Evolutionary conservation across 2,113 vertebrate genomes (phyloP).

Genomic region (Poeciliopsis retropinna): DNA sequence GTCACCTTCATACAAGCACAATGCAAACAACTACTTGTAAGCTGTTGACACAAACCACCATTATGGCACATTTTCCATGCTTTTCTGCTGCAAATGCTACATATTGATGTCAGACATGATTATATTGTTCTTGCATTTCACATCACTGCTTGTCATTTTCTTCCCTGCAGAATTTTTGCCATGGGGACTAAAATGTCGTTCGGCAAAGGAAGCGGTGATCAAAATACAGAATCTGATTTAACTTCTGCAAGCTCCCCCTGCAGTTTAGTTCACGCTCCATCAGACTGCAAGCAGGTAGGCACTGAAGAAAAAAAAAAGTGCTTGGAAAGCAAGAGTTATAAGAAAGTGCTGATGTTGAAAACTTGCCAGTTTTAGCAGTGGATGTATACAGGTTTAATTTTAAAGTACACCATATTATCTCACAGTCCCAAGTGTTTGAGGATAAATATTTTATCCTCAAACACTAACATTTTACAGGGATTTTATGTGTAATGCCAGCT

Average conservation of each 20-base stretch:
- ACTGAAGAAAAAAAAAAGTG: conserved; percentile 10
- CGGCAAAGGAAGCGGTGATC: conserved; percentile 64
- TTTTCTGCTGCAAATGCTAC: neutral
- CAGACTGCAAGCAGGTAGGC: conserved; percentile 68
- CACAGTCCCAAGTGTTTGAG: neutral
- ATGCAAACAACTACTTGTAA: neutral
- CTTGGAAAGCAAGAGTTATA: neutral
- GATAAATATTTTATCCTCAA: no score
- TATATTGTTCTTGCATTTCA: conserved; percentile 2
- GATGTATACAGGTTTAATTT: neutral
- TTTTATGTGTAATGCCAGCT: no score
- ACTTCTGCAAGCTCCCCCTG: conserved; percentile 51
- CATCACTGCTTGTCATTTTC: conserved; percentile 31
- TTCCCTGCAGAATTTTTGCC: conserved; percentile 61
- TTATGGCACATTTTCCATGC: neutral
- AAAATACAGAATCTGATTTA: conserved; percentile 60
- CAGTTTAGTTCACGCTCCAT: conserved; percentile 38
- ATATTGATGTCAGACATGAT: neutral
- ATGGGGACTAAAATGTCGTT: conserved; percentile 76
- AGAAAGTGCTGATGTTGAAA: neutral
- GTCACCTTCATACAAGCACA: neutral
- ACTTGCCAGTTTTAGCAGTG: neutral
- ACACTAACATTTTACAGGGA: no score
- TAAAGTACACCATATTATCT: neutral
- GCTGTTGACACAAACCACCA: neutral